phyloP scores from a whole-genome alignment of 2,888 invertebrate species.

The Metellina segmentata region DNA sequence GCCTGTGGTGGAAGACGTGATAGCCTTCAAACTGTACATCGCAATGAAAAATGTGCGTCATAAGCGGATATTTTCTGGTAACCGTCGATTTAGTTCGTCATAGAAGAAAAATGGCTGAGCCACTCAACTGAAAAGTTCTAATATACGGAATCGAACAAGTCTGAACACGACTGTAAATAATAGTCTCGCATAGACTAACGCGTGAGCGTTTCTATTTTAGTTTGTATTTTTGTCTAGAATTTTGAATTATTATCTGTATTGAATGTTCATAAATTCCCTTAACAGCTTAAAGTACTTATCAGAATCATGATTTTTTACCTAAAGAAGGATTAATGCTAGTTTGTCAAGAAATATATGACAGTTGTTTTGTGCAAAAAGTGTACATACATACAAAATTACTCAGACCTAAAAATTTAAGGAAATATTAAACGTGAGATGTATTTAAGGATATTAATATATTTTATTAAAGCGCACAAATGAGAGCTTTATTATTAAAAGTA shows the following conservation, averaged over 20 bases:
- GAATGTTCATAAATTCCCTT: too few species aligned
- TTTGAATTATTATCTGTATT: too few species aligned
- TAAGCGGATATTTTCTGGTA: not conserved
- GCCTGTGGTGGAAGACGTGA: not conserved
- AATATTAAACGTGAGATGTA: not conserved
- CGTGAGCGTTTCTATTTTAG: not conserved
- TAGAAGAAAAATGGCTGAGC: not conserved
- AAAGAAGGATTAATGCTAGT: too few species aligned
- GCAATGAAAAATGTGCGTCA: not conserved
- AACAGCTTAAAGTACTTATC: too few species aligned
- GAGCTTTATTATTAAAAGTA: conserved; percentile 17
- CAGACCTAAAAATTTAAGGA: too few species aligned
- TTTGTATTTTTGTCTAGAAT: too few species aligned
- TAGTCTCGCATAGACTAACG: not conserved
- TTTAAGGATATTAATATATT: not conserved
- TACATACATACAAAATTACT: too few species aligned
- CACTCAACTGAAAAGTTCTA: not conserved
- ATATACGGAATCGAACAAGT: not conserved
- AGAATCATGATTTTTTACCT: too few species aligned
- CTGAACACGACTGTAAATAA: not conserved
- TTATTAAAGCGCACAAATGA: conserved; percentile 28
- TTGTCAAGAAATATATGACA: too few species aligned
- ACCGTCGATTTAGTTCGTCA: conserved; percentile 5
- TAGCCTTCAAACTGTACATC: not conserved
- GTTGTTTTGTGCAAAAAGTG: too few species aligned